Evolutionary conservation across 2,113 vertebrate genomes (phyloP), one percentile per base, ranked within the genome.

Genomic region (Ondatra zibethicus): DNA sequence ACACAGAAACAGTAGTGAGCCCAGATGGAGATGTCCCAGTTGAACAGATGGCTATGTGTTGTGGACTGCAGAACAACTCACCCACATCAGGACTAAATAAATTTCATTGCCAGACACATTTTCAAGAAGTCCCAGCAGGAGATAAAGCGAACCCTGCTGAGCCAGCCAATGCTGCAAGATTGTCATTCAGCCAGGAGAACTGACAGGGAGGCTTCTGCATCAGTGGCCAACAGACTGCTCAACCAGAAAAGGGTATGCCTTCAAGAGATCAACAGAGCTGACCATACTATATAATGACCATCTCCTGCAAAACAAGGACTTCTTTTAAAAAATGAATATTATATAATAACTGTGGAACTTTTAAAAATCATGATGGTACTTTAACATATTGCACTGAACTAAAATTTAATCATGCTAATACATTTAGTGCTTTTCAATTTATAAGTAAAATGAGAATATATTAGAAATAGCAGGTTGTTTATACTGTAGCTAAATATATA

Each of bases 51-150:
- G 75, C 27, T 89, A 21, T 84, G 42, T 8, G 42, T 33, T 23
- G 1, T 73, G 42, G 85, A 33, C 72, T 96, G n/a, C 3, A 36
- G 39, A 95, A 36, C 14, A 91, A 16, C 75, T 95, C 50, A 66
- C 50, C 33, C 88, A 75, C 81, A 93, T 76, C 70, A 91, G 29
- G 36, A 45, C 45, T 85, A 16, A 92, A 81, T 29, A 52, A 77
- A 96, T 92, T 93, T 85, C 66, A 63, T 33, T 78, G 73, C 84
- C 55, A 94, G 75, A 81, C 39, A 47, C 29, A 82, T 89, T 89
- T 89, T 77, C 19, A 61, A 94, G 66, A 42, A 94, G 36, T 33
- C 58, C 17, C 80, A 95, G 61, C 14, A 80, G 50, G 85, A 95
- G 50, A 86, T 25, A 70, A 78, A 95, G 52, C 42, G 19, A 81